Percentiles rank a stretch among this genome's conserved stretches.
These are phyloP conservation scores for Archips crataeganus DNA, from an alignment of 2,888 invertebrate genomes.

Conservation along the genomic window DNA sequence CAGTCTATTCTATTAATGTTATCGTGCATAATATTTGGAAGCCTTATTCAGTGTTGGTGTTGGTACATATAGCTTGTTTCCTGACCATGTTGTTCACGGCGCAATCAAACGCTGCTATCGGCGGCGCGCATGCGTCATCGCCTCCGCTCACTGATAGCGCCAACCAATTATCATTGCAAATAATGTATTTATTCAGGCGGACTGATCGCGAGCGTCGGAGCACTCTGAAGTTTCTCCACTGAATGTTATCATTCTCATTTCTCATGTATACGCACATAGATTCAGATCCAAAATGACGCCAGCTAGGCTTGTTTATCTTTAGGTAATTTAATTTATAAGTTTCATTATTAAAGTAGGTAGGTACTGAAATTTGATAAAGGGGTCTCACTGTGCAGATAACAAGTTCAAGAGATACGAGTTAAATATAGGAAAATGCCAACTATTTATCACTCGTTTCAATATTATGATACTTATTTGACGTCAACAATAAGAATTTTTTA, in stretches of 20 bases:
- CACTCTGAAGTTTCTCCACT: slow-evolving; percentile 66
- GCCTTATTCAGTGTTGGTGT: slow-evolving; percentile 44
- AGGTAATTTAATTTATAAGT: slow-evolving; percentile 51
- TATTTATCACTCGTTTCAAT: slow-evolving; percentile 19
- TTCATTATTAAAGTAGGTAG: slow-evolving; percentile 42
- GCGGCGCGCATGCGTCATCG: slow-evolving; percentile 80
- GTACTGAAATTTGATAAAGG: slow-evolving; percentile 72
- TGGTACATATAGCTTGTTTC: slow-evolving; percentile 53
- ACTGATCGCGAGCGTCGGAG: slow-evolving; percentile 60
- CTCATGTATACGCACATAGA: slow-evolving; percentile 56
- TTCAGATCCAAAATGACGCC: slow-evolving; percentile 61
- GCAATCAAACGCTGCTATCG: slow-evolving; percentile 52
- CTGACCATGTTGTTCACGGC: slow-evolving; percentile 50
- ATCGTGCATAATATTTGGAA: slow-evolving; percentile 10
- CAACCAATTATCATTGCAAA: slow-evolving; percentile 84
- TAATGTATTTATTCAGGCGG: slow-evolving; percentile 78
- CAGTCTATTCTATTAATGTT: neutral
- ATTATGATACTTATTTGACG: slow-evolving; percentile 6
- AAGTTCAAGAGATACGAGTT: slow-evolving; percentile 78
- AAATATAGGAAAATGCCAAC: slow-evolving; percentile 76
- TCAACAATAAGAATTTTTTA: slow-evolving; percentile 11
- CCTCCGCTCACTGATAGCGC: slow-evolving; percentile 81
- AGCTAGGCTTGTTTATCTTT: slow-evolving; percentile 63
- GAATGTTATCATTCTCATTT: slow-evolving; percentile 65
- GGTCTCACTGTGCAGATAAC: slow-evolving; percentile 71